Conservation (phyloP, 1,140 invertebrate genomes). For the Periplaneta americana region DNA sequence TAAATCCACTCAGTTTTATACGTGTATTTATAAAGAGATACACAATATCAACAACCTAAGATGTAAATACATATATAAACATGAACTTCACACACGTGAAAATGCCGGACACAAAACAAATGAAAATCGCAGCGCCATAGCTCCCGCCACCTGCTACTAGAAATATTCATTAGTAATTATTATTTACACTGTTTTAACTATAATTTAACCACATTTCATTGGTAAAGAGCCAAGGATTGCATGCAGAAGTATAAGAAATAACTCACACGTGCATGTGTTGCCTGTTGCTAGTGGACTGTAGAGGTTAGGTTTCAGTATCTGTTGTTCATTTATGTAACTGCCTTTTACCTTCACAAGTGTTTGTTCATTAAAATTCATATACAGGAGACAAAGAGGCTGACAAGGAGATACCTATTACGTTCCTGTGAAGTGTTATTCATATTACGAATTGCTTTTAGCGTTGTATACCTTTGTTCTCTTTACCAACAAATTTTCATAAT, state of each 20-base stretch:
- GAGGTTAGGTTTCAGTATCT: not conserved
- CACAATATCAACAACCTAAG: not conserved
- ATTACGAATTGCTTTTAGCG: too few species aligned
- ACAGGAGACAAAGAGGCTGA: too few species aligned
- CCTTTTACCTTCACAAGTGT: too few species aligned
- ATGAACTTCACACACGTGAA: conserved; percentile 13
- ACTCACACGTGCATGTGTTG: too few species aligned
- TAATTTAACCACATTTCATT: not conserved
- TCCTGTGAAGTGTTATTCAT: too few species aligned
- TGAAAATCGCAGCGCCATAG: not conserved
- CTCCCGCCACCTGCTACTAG: conserved; percentile 15
- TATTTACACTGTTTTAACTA: conserved; percentile 18
- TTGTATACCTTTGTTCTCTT: too few species aligned
- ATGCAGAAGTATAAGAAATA: not conserved
- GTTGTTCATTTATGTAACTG: too few species aligned
- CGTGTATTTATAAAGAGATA: not conserved
- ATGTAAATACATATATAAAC: conserved; percentile 1
- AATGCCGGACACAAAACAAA: conserved; percentile 15
- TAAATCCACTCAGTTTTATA: not conserved
- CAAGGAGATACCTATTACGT: too few species aligned
- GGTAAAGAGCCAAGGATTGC: not conserved
- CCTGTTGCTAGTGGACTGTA: too few species aligned
- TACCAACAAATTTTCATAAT: too few species aligned
- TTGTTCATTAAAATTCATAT: too few species aligned
- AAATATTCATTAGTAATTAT: conserved; percentile 2